Evolutionary conservation across 1,140 invertebrate genomes (phyloP), one percentile per base, ranked within the genome.

Genomic region (Saccostrea echinata): DNA sequence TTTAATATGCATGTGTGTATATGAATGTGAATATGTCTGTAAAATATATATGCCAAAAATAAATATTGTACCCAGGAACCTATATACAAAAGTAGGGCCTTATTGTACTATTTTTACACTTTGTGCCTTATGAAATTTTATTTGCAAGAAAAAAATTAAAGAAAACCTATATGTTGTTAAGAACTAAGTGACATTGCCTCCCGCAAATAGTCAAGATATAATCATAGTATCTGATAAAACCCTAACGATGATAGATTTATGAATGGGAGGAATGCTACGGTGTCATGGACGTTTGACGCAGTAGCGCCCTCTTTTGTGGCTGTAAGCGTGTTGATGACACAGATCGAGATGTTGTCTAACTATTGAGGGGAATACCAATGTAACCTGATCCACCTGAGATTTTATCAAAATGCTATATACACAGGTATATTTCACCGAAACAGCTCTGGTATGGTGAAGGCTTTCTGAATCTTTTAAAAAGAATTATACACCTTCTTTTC

Each of bases 301-400:
- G 27, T 30, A 30, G 6, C 12, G 24, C 68, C 68, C 24, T 16
- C 27, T 76, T 33, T 76, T 76, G 68, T 76, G 68, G 68, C 68
- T 76, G 68, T 76, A 76, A 76, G 68, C 68, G 68, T 76, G 68
- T 76, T 76, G 68, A 76, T 76, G 68, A 76, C 68, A 76, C 68
- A 27, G 68, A 76, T 76, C 33, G 13, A 76, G 30, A 76, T 76
- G 68, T 76, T 30, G 9, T 61, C 55, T 21, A 21, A 4, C 8
- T 6, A 21, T 61, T 13, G n/a, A 61, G n/a, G 55, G 68, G 27
- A 76, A 30, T 30, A 16, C 68, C 24, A 16, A 30, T 33, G 68
- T 30, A 76, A 76, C 68, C 3, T 13, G 68, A 76, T 76, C 68
- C 27, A 30, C 24, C 27, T 30, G 68, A 16, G 68, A 76, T 76